phyloP scores from a whole-genome alignment of 2,797 vertebrate species.

The Uromys caudimaculatus region DNA sequence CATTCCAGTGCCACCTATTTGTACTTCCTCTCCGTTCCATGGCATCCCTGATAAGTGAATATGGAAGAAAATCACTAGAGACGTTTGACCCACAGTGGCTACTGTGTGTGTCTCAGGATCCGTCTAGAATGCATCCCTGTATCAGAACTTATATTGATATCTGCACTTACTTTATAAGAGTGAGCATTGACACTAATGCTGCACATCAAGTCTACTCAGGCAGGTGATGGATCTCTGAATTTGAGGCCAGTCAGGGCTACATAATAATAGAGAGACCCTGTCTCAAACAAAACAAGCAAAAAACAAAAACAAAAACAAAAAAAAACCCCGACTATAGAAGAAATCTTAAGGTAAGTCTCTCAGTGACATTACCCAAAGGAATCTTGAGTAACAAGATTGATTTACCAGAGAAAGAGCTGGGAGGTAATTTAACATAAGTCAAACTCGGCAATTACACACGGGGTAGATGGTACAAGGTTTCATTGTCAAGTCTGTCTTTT shows the following conservation, averaged over 20 bases:
- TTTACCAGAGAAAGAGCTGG: conserved; percentile 22
- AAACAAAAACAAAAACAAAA: no score
- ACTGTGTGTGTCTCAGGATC: not conserved
- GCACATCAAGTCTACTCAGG: not conserved
- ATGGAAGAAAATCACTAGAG: not conserved
- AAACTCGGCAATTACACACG: not conserved
- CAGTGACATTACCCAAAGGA: not conserved
- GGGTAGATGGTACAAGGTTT: not conserved
- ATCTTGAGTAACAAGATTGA: not conserved
- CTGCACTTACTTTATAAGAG: not conserved
- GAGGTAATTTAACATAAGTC: not conserved
- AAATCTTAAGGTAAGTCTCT: not conserved
- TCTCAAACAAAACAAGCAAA: not conserved
- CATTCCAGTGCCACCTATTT: not conserved
- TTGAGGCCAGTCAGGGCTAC: not conserved
- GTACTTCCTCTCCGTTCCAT: conserved; percentile 56
- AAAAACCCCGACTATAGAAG: not conserved
- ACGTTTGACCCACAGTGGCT: not conserved
- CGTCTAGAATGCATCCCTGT: not conserved
- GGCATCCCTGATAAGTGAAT: conserved; percentile 60
- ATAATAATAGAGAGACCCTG: not conserved
- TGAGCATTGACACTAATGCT: not conserved
- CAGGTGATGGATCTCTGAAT: not conserved
- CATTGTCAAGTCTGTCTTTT: not conserved
- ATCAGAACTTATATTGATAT: not conserved